These are phyloP conservation scores for Papilio gigon DNA, from an alignment of 2,888 invertebrate species.

Conservation along the genomic window DNA sequence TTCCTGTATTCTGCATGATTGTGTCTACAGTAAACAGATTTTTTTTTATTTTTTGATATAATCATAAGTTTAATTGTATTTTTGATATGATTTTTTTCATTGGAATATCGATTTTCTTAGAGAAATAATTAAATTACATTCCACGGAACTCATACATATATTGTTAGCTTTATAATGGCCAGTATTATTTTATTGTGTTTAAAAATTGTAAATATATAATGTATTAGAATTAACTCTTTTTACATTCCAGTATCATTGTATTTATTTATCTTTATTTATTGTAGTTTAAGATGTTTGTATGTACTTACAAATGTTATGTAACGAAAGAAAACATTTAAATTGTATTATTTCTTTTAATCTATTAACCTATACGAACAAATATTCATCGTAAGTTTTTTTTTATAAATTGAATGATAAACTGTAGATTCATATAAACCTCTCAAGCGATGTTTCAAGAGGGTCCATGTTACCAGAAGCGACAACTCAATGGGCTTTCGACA, in stretches of 20 bases:
- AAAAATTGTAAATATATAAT: constrained; percentile 30
- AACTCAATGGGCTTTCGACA: constrained; percentile 51
- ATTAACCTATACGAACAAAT: background rate
- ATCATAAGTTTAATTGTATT: no score
- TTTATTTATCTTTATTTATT: constrained; percentile 70
- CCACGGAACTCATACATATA: background rate
- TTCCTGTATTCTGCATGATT: no score
- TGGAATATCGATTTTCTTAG: constrained; percentile 11
- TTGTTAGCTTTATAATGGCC: constrained; percentile 22
- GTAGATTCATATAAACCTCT: constrained; percentile 27
- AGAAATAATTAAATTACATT: constrained; percentile 24
- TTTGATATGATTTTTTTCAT: no score
- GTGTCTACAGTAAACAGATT: no score
- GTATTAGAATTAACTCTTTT: background rate
- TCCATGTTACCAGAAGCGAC: constrained; percentile 44
- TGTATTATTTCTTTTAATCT: constrained; percentile 37
- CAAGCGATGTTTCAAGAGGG: constrained; percentile 35
- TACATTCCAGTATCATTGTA: constrained; percentile 55
- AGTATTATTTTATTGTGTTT: constrained; percentile 27
- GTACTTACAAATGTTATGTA: constrained; percentile 52
- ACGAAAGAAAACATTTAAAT: constrained; percentile 30
- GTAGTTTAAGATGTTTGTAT: constrained; percentile 62
- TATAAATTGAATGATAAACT: background rate
- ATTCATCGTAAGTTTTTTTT: background rate
- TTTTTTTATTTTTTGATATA: no score